A percentile compares a stretch with the other conserved stretches of the same genome.
These are phyloP conservation scores for Elephantulus edwardii DNA, from an alignment of 2,113 vertebrate species.

Conservation along the genomic window DNA sequence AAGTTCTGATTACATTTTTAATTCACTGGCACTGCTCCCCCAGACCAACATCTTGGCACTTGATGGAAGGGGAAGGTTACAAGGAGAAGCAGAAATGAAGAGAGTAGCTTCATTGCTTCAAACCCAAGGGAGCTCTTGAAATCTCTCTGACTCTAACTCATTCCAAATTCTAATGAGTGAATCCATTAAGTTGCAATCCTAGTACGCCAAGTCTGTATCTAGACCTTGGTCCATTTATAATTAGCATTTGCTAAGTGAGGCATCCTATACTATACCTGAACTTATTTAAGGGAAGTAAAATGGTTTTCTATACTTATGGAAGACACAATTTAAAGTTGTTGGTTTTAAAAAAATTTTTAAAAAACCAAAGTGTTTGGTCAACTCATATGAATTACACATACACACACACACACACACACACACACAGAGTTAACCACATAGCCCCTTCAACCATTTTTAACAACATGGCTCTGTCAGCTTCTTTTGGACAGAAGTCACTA, in stretches of 20 bases:
- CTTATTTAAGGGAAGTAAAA: neutral
- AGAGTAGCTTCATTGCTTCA: neutral
- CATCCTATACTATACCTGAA: neutral
- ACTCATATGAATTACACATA: neutral
- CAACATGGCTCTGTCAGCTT: fast-evolving
- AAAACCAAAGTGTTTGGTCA: neutral
- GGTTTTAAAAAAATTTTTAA: too few relatives aligned
- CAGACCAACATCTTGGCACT: neutral
- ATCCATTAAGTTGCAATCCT: neutral
- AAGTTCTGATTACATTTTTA: neutral
- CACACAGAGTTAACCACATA: neutral
- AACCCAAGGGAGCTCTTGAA: slow-evolving; percentile 4
- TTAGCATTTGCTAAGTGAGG: neutral
- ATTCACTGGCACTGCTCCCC: neutral
- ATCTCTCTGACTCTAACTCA: neutral
- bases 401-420: neutral
- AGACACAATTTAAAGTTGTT: neutral
- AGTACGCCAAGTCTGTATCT: neutral
- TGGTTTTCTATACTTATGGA: neutral
- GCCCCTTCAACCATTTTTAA: neutral
- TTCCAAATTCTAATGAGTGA: neutral
- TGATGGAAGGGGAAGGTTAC: neutral
- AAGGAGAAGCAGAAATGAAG: neutral
- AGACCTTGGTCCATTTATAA: neutral
- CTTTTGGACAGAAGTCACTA: neutral